phyloP scores from a whole-genome alignment of 2,888 invertebrate genomes.

The Hypomecis punctinalis region DNA sequence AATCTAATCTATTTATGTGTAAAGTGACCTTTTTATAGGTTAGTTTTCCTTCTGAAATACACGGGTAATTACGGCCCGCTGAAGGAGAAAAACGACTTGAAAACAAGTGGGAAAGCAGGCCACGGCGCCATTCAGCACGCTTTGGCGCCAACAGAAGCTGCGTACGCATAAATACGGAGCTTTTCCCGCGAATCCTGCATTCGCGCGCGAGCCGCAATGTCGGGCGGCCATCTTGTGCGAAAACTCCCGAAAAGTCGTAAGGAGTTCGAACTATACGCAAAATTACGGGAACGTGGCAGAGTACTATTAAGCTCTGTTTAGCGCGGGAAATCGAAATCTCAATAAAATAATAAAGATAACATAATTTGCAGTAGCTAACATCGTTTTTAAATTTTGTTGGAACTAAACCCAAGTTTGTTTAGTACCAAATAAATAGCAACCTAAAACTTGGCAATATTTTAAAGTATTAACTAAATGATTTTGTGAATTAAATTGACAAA shows the following conservation, averaged over 20 bases:
- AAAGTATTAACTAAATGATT: neutral
- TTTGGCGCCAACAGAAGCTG: slow-evolving; percentile 38
- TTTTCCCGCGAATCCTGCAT: slow-evolving; percentile 64
- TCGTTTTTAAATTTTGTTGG: no score
- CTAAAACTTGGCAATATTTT: no score
- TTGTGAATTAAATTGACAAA: neutral
- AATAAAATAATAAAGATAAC: no score
- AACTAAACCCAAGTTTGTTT: no score
- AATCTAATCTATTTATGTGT: no score
- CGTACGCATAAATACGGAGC: slow-evolving; percentile 60
- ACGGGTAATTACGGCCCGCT: neutral
- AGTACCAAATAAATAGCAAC: no score
- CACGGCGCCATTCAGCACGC: slow-evolving; percentile 27
- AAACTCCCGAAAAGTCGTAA: slow-evolving; percentile 42
- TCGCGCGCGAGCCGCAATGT: slow-evolving; percentile 57
- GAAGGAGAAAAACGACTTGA: slow-evolving; percentile 5
- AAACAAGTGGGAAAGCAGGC: slow-evolving; percentile 33
- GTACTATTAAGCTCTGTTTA: no score
- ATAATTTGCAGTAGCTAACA: no score
- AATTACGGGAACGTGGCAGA: no score
- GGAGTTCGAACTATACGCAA: slow-evolving; percentile 29
- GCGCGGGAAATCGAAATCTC: no score
- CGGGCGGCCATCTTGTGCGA: slow-evolving; percentile 42
- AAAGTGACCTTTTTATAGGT: no score
- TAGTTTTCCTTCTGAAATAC: no score